phyloP scores from a whole-genome alignment of 2,797 vertebrate genomes.

The Lacerta agilis region DNA sequence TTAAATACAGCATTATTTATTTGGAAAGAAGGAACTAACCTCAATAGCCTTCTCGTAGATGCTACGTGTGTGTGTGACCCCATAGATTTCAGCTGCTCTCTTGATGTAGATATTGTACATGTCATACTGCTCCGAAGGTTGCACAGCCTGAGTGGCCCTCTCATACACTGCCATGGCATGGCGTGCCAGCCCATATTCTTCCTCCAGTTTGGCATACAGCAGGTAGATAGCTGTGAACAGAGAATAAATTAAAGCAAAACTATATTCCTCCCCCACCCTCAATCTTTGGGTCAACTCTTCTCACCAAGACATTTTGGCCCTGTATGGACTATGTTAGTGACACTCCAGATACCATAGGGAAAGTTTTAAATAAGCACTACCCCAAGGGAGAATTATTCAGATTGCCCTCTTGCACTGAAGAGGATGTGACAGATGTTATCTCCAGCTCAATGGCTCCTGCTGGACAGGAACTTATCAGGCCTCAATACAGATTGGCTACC shows the following conservation, averaged over 20 bases:
- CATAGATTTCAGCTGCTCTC: constrained; percentile 93
- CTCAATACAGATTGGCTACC: not conserved
- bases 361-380: not conserved
- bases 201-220: constrained; percentile 92
- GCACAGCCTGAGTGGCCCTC: constrained; percentile 90
- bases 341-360: not conserved
- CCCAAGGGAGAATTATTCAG: not conserved
- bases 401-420: not conserved
- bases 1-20: not conserved
- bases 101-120: constrained; percentile 98
- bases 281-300: not conserved
- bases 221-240: constrained; percentile 86
- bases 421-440: not conserved
- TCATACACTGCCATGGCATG: constrained; percentile 96
- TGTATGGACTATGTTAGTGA: not conserved
- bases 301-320: not conserved
- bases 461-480: not conserved
- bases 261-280: not conserved
- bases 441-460: not conserved
- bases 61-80: constrained; percentile 91
- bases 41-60: constrained; percentile 96
- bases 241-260: not conserved
- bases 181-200: constrained; percentile 91
- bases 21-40: constrained; percentile 71
- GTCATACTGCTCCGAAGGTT: constrained; percentile 84